Evolutionary conservation across 2,888 invertebrate species (phyloP).

Genomic region (Mamestra brassicae): DNA sequence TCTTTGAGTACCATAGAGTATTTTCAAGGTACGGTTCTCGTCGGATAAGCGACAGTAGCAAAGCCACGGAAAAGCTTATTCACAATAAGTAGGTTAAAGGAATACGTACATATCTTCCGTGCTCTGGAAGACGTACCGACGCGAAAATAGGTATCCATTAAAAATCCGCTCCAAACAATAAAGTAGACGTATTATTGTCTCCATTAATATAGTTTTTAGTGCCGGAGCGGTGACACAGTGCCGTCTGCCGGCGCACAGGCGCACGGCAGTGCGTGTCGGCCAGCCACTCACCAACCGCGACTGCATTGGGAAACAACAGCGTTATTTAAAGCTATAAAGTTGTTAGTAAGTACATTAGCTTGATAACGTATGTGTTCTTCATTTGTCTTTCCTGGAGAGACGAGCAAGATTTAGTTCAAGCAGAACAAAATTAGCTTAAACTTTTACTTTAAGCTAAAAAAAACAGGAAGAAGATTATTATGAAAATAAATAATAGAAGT

Average conservation of each 20-base stretch:
- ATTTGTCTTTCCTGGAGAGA: not conserved
- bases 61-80: no score
- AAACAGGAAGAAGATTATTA: not conserved
- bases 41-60: no score
- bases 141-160: no score
- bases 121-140: not conserved
- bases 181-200: slow-evolving; percentile 6
- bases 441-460: no score
- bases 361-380: not conserved
- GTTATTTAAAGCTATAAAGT: slow-evolving; percentile 25
- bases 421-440: not conserved
- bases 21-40: no score
- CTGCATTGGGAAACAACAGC: slow-evolving; percentile 49
- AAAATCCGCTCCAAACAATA: slow-evolving; percentile 11
- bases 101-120: not conserved
- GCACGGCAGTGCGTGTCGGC: slow-evolving; percentile 10
- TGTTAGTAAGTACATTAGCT: slow-evolving; percentile 19
- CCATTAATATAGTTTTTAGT: slow-evolving; percentile 38
- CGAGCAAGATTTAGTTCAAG: not conserved
- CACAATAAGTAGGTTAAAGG: no score
- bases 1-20: no score
- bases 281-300: slow-evolving; percentile 24
- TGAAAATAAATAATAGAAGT: not conserved
- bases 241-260: slow-evolving; percentile 20
- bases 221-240: slow-evolving; percentile 19